phyloP scores from a whole-genome alignment of 2,888 invertebrate species.

The Carabus problematicus region DNA sequence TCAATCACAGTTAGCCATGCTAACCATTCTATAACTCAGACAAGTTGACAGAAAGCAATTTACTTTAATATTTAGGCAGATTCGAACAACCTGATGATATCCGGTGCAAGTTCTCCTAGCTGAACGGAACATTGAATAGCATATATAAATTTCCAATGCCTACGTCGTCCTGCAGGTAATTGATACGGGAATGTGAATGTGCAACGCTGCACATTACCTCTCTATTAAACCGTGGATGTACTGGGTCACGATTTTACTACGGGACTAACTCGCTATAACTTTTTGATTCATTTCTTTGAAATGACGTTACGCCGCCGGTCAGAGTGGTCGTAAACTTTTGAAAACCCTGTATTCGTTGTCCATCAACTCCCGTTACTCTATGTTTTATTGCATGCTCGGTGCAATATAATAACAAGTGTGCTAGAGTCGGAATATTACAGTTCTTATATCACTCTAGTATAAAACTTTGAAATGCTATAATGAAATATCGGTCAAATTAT shows the following conservation, averaged over 20 bases:
- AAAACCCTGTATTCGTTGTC: conserved; percentile 22
- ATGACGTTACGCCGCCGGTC: conserved; percentile 3
- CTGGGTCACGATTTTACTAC: not conserved
- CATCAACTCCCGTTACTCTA: conserved; percentile 28
- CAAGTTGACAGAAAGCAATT: conserved; percentile 40
- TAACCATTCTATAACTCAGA: conserved; percentile 41
- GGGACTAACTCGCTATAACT: not conserved
- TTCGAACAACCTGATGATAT: conserved; percentile 19
- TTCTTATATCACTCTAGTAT: not conserved
- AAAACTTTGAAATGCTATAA: too few relatives aligned
- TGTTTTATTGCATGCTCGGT: conserved; percentile 20
- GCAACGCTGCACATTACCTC: not conserved
- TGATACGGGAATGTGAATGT: conserved; percentile 10
- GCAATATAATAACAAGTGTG: conserved; percentile 41
- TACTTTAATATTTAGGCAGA: conserved; percentile 34
- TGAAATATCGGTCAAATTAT: too few relatives aligned
- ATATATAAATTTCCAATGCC: conserved; percentile 7
- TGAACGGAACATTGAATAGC: not conserved
- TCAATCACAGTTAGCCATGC: conserved; percentile 32
- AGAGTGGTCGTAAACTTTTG: conserved; percentile 25
- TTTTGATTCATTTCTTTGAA: conserved; percentile 14
- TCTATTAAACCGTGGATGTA: not conserved
- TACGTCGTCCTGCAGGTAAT: not conserved
- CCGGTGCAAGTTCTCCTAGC: not conserved
- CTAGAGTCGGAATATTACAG: conserved; percentile 13